Conservation (phyloP, 2,113 vertebrate species). For the Talpa occidentalis region DNA sequence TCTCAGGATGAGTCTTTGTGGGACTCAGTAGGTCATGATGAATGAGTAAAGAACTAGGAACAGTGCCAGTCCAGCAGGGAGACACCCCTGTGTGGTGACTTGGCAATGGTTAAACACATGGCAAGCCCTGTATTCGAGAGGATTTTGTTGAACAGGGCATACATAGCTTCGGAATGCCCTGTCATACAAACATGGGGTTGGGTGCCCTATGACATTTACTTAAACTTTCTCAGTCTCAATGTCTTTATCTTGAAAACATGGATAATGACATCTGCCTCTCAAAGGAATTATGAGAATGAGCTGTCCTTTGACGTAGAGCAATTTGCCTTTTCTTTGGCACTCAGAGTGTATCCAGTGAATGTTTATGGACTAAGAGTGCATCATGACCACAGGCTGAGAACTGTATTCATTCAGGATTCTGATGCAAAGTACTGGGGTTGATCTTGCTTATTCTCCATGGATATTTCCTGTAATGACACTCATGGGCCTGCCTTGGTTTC, state of each 20-base stretch:
- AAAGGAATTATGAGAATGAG: too few relatives aligned
- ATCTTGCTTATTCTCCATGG: neutral
- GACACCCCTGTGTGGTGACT: neutral
- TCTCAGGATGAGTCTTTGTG: too few relatives aligned
- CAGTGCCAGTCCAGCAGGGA: neutral
- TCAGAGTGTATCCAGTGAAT: neutral
- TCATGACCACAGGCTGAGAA: neutral
- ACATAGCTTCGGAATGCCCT: too few relatives aligned
- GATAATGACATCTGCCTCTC: too few relatives aligned
- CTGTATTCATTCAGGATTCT: neutral
- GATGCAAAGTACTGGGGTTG: neutral
- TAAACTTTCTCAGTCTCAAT: too few relatives aligned
- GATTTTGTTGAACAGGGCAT: neutral
- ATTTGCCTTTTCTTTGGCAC: neutral
- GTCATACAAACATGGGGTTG: too few relatives aligned
- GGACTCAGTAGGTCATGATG: too few relatives aligned
- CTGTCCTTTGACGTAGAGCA: fast-evolving
- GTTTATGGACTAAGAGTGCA: neutral
- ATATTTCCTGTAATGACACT: too few relatives aligned
- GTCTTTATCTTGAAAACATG: too few relatives aligned
- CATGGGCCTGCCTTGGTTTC: too few relatives aligned
- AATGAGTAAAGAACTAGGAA: neutral
- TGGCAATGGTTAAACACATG: neutral
- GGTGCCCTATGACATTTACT: too few relatives aligned
- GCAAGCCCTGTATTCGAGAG: neutral